These are phyloP conservation scores for Nylanderia fulva DNA, from an alignment of 1,140 invertebrate genomes.

Conservation along the genomic window DNA sequence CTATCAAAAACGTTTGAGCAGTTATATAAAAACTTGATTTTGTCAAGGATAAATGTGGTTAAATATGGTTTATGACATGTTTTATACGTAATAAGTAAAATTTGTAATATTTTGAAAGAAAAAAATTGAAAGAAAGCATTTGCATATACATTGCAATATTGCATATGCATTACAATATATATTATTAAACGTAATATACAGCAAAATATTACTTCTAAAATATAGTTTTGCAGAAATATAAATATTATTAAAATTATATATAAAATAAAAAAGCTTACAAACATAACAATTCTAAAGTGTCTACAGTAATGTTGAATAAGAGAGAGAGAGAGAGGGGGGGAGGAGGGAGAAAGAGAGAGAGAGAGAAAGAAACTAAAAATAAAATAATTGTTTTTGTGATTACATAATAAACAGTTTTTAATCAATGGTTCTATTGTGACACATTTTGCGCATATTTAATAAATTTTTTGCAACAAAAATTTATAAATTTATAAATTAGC, in stretches of 20 bases:
- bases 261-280: neutral
- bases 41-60: neutral
- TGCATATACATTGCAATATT: neutral
- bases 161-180: neutral
- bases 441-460: neutral
- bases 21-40: conserved; percentile 45
- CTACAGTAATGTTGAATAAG: too few relatives aligned
- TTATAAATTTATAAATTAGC: neutral
- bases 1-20: conserved; percentile 36
- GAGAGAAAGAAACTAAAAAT: neutral
- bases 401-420: neutral
- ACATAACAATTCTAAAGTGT: too few relatives aligned
- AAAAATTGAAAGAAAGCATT: neutral
- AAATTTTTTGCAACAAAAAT: neutral
- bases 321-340: too few relatives aligned
- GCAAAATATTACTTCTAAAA: neutral
- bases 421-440: neutral
- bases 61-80: neutral
- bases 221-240: neutral
- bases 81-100: neutral
- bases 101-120: neutral
- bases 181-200: neutral
- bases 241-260: neutral
- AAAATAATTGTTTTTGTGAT: conserved; percentile 1
- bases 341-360: too few relatives aligned